Base-by-base conservation (phyloP, 1,140 invertebrate species). In the Dendrolimus punctatus region DNA sequence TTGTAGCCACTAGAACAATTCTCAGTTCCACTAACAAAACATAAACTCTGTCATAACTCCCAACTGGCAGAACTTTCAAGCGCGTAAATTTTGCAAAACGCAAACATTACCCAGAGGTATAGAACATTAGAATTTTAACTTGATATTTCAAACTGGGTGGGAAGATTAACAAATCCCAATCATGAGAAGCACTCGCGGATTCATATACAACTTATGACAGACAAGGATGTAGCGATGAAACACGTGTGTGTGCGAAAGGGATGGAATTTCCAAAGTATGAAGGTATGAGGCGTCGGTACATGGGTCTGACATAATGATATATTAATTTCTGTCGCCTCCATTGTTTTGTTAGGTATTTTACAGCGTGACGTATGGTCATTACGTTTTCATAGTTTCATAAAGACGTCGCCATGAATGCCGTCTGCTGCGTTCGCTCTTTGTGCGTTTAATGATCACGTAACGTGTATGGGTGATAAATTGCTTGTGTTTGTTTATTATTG, bases 281-380 rank as follows among this genome's bases (percentile, higher is more conserved):
- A 23, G 23, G 58, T 64, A 57, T 60, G 68, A 70, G 77, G 71
- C 23, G 80, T 71, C 77, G 68, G 73, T 83, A 87, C 81, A 83
- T 88, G 86, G 79, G 68, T 76, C 76, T 88, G 86, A 88, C 86
- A 86, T 86, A 88, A 88, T 88, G 86, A 88, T 88, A 85, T 88
- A 88, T 88, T 88, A 88, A 88, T 88, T 87, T 86, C 80, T 79
- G 77, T 82, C 79, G 75, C 80, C 71, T 60, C 76, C 64, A 81
- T 85, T 85, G 81, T 85, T 85, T 83, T 78, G 76, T 68, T 76
- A 79, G 78, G 80, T 85, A 79, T 85, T 85, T 85, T 81, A 80
- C 80, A 76, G 68, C 65, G 69, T 85, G 81, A 85, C 78, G 80
- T 76, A 83, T 83, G 80, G 79, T 83, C 81, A 85, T 85, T 85